A percentile compares a stretch with the other conserved stretches of the same genome.
These are phyloP conservation scores for Lithophane semibrunnea DNA, from an alignment of 2,888 invertebrate species.

Conservation along the genomic window DNA sequence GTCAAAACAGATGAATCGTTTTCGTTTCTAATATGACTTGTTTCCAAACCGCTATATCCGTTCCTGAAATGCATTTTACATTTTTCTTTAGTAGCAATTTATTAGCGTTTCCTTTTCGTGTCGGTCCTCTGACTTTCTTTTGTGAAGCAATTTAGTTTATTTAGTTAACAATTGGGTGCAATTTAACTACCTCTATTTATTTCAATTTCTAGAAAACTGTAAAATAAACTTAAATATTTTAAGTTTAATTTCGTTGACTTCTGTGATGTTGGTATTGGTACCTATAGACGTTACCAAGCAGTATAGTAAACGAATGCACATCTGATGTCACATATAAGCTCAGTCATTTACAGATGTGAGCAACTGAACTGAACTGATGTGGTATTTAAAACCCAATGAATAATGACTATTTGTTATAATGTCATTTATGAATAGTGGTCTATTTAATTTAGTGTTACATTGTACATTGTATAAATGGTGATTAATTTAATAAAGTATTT, in stretches of 20 bases:
- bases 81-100: conserved; percentile 17
- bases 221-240: background rate
- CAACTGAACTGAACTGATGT: too few relatives aligned
- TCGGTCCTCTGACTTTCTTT: conserved; percentile 1
- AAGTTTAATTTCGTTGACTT: background rate
- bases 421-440: too few relatives aligned
- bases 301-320: background rate
- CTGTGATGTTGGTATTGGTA: background rate
- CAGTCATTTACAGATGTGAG: background rate
- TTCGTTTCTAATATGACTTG: background rate
- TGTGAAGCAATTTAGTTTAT: conserved; percentile 15
- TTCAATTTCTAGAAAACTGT: background rate
- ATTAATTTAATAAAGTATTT: too few relatives aligned
- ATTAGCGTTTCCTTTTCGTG: conserved; percentile 9
- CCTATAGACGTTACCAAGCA: background rate
- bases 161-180: background rate
- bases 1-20: conserved; percentile 4
- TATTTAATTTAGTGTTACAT: too few relatives aligned
- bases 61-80: conserved; percentile 6
- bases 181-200: conserved; percentile 10
- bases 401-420: background rate
- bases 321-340: background rate
- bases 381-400: background rate
- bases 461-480: too few relatives aligned
- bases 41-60: conserved; percentile 9